These are phyloP conservation scores for Saccostrea glomerata DNA, from an alignment of 1,140 invertebrate species.

Conservation along the genomic window DNA sequence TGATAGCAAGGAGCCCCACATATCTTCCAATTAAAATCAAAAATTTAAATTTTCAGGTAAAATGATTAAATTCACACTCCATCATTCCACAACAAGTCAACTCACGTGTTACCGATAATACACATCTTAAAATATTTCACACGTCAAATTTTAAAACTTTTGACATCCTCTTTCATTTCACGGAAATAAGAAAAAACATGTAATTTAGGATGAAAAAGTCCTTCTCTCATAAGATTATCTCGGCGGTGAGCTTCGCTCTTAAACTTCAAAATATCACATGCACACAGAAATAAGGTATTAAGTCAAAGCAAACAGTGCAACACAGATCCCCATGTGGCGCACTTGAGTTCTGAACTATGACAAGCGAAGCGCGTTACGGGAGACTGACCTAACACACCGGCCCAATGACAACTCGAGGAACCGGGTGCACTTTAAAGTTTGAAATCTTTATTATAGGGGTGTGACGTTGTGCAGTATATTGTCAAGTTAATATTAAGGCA, in stretches of 20 bases:
- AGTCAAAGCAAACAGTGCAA: slow-evolving; percentile 4
- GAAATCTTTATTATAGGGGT: no score
- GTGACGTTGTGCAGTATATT: no score
- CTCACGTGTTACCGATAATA: slow-evolving; percentile 12
- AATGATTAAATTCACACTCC: neutral
- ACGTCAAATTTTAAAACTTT: neutral
- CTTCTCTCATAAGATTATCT: neutral
- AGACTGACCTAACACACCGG: neutral
- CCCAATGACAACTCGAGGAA: neutral
- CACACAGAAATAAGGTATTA: slow-evolving; percentile 13
- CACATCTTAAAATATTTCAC: slow-evolving; percentile 1
- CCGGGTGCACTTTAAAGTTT: neutral
- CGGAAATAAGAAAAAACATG: neutral
- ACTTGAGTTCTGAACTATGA: slow-evolving; percentile 18
- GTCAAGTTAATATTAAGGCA: no score
- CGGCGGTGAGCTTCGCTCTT: neutral
- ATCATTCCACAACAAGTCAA: neutral
- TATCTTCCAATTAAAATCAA: slow-evolving; percentile 12
- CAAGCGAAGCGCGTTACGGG: slow-evolving; percentile 8
- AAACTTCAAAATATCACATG: neutral
- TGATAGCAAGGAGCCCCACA: neutral
- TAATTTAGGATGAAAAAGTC: neutral
- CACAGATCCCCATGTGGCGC: neutral
- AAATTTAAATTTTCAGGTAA: slow-evolving; percentile 8
- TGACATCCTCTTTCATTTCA: neutral